phyloP scores from a whole-genome alignment of 2,797 vertebrate species.

The Ataeniobius toweri region DNA sequence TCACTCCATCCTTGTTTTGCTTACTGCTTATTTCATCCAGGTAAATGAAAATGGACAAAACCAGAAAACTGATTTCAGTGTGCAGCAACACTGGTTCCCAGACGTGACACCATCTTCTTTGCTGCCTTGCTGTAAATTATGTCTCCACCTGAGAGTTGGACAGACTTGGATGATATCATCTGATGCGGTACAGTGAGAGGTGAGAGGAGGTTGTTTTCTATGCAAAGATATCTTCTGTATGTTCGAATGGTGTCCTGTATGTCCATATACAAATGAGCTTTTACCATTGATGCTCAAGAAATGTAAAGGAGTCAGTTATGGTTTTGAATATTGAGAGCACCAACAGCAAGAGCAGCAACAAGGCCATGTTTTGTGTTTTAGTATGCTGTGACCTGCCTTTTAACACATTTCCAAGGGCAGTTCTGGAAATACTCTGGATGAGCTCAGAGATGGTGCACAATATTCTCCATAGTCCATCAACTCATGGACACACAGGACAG shows the following conservation, averaged over 20 bases:
- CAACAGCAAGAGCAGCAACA: conserved; percentile 71
- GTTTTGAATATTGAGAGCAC: conserved; percentile 71
- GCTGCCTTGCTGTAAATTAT: conserved; percentile 44
- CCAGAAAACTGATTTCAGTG: conserved; percentile 28
- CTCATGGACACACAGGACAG: conserved; percentile 59
- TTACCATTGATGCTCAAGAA: conserved; percentile 39
- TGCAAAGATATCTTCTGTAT: conserved; percentile 37
- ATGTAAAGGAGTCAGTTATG: conserved; percentile 60
- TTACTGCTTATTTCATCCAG: conserved; percentile 29
- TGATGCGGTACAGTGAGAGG: conserved; percentile 24
- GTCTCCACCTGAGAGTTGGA: conserved; percentile 50
- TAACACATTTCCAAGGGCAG: conserved; percentile 71
- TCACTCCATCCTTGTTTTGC: conserved; percentile 19
- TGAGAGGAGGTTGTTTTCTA: conserved; percentile 60
- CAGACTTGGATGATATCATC: conserved; percentile 37
- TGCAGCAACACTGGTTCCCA: conserved; percentile 38
- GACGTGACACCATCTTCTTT: conserved; percentile 47
- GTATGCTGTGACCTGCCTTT: conserved; percentile 71
- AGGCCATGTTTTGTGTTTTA: conserved; percentile 71
- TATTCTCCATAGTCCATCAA: conserved; percentile 73
- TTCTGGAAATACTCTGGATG: conserved; percentile 66
- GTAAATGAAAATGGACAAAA: conserved; percentile 42
- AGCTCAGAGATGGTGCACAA: conserved; percentile 68
- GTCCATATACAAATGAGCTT: conserved; percentile 7
- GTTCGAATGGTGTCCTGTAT: conserved; percentile 29